These are phyloP conservation scores for Troilus luridus DNA, from an alignment of 2,888 invertebrate genomes.

Conservation along the genomic window DNA sequence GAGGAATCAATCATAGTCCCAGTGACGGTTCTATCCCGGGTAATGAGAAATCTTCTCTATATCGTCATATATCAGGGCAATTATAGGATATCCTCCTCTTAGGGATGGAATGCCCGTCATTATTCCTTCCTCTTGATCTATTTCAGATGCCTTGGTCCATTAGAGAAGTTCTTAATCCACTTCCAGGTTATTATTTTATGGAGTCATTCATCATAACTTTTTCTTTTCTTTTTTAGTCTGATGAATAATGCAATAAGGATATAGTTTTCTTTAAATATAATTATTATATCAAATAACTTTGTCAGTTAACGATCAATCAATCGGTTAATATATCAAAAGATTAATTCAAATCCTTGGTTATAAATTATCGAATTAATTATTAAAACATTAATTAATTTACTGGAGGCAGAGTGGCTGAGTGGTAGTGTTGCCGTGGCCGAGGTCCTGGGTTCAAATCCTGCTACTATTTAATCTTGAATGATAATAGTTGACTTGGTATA, in stretches of 20 bases:
- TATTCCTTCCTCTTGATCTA: conserved; percentile 2
- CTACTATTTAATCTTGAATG: too few relatives aligned
- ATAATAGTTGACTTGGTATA: too few relatives aligned
- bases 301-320: too few relatives aligned
- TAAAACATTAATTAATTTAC: too few relatives aligned
- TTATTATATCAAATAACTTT: too few relatives aligned
- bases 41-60: conserved; percentile 28
- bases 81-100: neutral
- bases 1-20: conserved; percentile 24
- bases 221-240: neutral
- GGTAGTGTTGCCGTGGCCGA: too few relatives aligned
- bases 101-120: neutral
- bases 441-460: too few relatives aligned
- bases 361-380: too few relatives aligned
- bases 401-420: too few relatives aligned
- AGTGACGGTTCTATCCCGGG: conserved; percentile 3
- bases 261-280: neutral
- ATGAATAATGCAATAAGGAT: neutral
- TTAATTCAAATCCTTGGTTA: too few relatives aligned
- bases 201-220: neutral
- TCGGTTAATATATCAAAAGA: too few relatives aligned
- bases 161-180: neutral
- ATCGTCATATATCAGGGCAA: conserved; percentile 33
- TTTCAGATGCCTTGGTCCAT: conserved; percentile 20
- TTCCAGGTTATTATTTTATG: conserved; percentile 27